These are phyloP conservation scores for Oophaga sylvatica DNA, from an alignment of 2,797 vertebrate genomes.

Conservation along the genomic window DNA sequence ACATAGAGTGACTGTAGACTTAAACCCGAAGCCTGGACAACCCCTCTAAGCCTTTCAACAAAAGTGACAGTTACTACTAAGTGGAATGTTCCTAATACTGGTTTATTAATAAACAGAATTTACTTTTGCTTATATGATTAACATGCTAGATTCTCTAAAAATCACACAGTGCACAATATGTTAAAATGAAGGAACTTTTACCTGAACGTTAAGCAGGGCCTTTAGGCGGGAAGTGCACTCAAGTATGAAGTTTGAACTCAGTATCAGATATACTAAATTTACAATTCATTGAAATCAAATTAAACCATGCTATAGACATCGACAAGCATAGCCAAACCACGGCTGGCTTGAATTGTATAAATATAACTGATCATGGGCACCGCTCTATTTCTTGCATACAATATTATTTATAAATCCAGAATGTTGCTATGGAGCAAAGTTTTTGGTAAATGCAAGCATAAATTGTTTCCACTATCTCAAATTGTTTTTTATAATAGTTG, in stretches of 20 bases:
- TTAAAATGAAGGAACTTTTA: conserved; percentile 17
- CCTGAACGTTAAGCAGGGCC: conserved; percentile 4
- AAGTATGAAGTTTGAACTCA: conserved; percentile 26
- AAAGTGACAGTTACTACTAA: neutral
- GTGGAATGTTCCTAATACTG: neutral
- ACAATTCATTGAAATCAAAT: conserved; percentile 48
- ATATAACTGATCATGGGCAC: conserved; percentile 33
- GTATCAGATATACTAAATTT: conserved; percentile 47
- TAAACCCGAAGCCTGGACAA: too few relatives aligned
- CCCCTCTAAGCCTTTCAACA: neutral
- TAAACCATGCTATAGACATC: conserved; percentile 31
- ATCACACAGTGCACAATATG: conserved; percentile 13
- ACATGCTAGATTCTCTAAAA: neutral
- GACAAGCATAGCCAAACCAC: conserved; percentile 40
- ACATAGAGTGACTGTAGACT: too few relatives aligned
- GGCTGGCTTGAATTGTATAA: conserved; percentile 36
- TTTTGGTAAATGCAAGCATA: conserved; percentile 36
- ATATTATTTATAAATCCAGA: conserved; percentile 35
- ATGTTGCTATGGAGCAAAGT: conserved; percentile 51
- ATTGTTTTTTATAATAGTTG: conserved; percentile 29
- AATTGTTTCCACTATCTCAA: conserved; percentile 32
- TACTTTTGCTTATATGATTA: neutral
- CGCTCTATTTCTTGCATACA: conserved; percentile 4
- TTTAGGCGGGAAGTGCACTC: conserved; percentile 11
- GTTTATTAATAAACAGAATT: neutral